phyloP scores from a whole-genome alignment of 2,113 vertebrate genomes.

The Ginglymostoma cirratum region DNA sequence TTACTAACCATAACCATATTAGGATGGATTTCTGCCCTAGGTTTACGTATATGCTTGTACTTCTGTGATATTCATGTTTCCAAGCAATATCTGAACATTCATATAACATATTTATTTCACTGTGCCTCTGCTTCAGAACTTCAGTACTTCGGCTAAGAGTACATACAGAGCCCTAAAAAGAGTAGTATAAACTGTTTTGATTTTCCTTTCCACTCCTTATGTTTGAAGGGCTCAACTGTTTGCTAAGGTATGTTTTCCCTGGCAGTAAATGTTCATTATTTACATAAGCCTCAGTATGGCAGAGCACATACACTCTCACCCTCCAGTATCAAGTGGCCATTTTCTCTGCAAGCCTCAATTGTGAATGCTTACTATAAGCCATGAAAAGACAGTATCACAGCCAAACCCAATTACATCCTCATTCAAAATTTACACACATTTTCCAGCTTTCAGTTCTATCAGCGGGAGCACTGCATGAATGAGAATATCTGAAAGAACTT shows the following conservation, averaged over 20 bases:
- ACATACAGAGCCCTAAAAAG: not conserved
- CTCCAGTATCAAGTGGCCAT: not conserved
- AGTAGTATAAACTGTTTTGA: not conserved
- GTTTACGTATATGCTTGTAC: not conserved
- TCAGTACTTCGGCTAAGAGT: not conserved
- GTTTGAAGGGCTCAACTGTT: not conserved
- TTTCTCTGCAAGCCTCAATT: not conserved
- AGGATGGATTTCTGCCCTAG: not conserved
- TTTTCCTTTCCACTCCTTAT: not conserved
- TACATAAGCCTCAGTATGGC: not conserved
- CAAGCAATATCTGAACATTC: not conserved
- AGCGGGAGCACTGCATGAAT: not conserved
- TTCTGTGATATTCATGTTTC: not conserved
- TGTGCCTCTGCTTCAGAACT: not conserved
- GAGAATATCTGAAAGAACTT: not conserved
- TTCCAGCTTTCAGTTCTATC: not conserved
- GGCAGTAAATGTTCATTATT: not conserved
- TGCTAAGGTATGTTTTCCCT: not conserved
- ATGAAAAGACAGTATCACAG: not conserved
- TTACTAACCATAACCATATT: not conserved
- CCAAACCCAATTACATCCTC: not conserved
- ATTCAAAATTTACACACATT: not conserved
- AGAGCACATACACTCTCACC: not conserved
- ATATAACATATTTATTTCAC: not conserved
- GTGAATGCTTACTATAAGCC: not conserved